These are phyloP conservation scores for Prosopocoilus inquinatus DNA, from an alignment of 2,888 invertebrate species.

Conservation along the genomic window DNA sequence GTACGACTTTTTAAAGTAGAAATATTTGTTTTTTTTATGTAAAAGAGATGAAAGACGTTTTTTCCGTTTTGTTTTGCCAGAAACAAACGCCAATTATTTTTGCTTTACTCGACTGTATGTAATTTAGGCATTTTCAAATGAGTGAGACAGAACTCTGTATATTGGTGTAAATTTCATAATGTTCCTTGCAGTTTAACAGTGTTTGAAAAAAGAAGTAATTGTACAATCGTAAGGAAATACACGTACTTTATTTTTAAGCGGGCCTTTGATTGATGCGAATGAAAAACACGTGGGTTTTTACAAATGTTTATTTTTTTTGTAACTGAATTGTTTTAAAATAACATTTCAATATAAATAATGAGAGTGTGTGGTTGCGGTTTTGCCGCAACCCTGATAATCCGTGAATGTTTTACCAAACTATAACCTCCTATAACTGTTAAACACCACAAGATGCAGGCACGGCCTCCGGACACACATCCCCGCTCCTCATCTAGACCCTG, in stretches of 20 bases:
- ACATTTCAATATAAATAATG: constrained; percentile 48
- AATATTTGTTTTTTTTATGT: too few species aligned
- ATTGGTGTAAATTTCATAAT: too few species aligned
- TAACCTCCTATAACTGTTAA: constrained; percentile 33
- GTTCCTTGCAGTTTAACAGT: too few species aligned
- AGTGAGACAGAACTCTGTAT: background rate
- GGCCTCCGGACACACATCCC: constrained; percentile 1
- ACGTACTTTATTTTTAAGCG: too few species aligned
- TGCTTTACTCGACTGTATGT: too few species aligned
- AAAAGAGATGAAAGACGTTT: too few species aligned
- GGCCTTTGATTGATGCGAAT: background rate
- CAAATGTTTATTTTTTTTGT: constrained; percentile 48
- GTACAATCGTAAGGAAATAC: too few species aligned
- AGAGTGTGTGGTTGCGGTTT: constrained; percentile 37
- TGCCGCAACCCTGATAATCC: constrained; percentile 31
- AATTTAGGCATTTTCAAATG: too few species aligned
- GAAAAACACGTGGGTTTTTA: constrained; percentile 35
- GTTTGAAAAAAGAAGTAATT: too few species aligned
- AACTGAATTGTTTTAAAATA: constrained; percentile 49
- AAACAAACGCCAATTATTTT: too few species aligned
- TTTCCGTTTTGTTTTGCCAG: too few species aligned
- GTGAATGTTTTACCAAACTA: constrained; percentile 39
- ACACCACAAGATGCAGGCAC: constrained; percentile 26
- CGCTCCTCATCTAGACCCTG: constrained; percentile 1
- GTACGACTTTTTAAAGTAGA: too few species aligned